phyloP scores from a whole-genome alignment of 2,888 invertebrate species.

The Druceiella hillmani region DNA sequence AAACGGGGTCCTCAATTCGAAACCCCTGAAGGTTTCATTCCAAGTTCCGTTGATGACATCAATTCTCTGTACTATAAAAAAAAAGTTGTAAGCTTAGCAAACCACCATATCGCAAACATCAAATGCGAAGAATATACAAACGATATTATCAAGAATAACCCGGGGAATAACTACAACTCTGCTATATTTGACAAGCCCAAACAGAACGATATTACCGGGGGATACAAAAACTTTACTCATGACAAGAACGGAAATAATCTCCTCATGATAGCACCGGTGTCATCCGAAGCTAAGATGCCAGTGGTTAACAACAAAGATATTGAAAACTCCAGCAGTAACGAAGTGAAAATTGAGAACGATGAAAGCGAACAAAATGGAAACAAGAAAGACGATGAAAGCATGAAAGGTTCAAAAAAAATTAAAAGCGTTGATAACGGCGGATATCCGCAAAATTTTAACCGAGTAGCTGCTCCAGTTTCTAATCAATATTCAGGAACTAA shows the following conservation, averaged over 20 bases:
- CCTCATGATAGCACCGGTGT: slow-evolving; percentile 60
- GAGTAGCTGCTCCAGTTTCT: too few relatives aligned
- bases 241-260: slow-evolving; percentile 62
- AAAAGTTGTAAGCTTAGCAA: slow-evolving; percentile 7
- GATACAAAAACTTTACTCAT: slow-evolving; percentile 33
- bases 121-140: too few relatives aligned
- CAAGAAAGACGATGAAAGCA: slow-evolving; percentile 19
- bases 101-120: slow-evolving; percentile 4
- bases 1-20: too few relatives aligned
- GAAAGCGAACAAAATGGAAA: slow-evolving; percentile 30
- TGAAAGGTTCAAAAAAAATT: too few relatives aligned
- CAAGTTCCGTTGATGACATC: too few relatives aligned
- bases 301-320: too few relatives aligned
- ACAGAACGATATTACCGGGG: slow-evolving; percentile 38
- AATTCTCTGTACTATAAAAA: too few relatives aligned
- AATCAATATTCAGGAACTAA: too few relatives aligned
- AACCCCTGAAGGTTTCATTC: too few relatives aligned
- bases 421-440: too few relatives aligned
- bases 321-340: too few relatives aligned
- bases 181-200: slow-evolving; percentile 34
- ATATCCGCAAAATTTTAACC: too few relatives aligned
- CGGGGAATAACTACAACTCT: slow-evolving; percentile 26
- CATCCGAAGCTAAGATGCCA: slow-evolving; percentile 17
- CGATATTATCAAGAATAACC: slow-evolving; percentile 27
- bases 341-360: slow-evolving; percentile 3